Conservation (phyloP, 2,113 vertebrate species). For the Mustelus asterias region DNA sequence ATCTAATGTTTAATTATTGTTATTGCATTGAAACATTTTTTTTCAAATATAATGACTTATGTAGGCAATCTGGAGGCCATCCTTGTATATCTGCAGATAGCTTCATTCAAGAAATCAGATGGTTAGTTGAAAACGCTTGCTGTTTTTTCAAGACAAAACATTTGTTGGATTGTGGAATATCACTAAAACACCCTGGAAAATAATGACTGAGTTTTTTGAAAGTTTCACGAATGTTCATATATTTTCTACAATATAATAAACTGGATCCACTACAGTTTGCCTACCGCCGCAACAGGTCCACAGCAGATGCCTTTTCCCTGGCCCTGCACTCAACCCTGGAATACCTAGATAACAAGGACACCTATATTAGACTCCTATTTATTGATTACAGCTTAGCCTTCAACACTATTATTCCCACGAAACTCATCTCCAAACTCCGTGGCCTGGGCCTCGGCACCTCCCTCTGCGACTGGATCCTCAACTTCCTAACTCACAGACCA, state of each 20-base stretch:
- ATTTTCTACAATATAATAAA: not conserved
- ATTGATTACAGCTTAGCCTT: too few relatives aligned
- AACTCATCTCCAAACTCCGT: too few relatives aligned
- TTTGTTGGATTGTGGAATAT: not conserved
- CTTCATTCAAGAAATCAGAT: not conserved
- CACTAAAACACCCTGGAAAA: not conserved
- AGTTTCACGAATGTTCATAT: not conserved
- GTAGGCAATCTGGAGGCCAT: not conserved
- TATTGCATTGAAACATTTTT: not conserved
- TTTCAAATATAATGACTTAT: not conserved
- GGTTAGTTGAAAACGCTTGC: not conserved
- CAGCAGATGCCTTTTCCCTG: too few relatives aligned
- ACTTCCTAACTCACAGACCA: too few relatives aligned
- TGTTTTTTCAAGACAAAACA: not conserved
- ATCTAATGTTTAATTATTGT: not conserved
- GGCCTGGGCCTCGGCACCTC: too few relatives aligned
- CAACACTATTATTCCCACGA: too few relatives aligned
- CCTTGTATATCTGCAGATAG: not conserved
- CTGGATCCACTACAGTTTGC: too few relatives aligned
- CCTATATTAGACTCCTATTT: too few relatives aligned
- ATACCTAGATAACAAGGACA: too few relatives aligned
- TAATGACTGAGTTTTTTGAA: not conserved
- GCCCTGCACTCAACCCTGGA: too few relatives aligned
- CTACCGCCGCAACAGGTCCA: too few relatives aligned
- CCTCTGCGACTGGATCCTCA: too few relatives aligned